Evolutionary conservation across 1,140 invertebrate species (phyloP).

Genomic region (Cepaea nemoralis): DNA sequence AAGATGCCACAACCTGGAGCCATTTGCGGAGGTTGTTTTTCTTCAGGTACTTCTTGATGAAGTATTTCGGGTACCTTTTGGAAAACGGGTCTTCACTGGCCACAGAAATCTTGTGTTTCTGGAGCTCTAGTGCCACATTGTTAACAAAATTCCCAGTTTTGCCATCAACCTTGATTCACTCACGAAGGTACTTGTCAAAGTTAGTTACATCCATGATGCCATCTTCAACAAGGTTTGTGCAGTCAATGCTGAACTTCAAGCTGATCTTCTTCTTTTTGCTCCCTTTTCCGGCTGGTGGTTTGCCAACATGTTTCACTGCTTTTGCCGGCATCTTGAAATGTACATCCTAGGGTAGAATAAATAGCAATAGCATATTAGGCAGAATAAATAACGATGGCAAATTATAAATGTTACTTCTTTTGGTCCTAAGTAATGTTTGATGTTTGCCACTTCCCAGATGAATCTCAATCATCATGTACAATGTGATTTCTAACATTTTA

Average conservation of each 20-base stretch:
- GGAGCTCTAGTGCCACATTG: slow-evolving; percentile 88
- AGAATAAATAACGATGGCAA: no score
- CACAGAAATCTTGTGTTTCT: slow-evolving; percentile 93
- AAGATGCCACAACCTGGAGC: slow-evolving; percentile 96
- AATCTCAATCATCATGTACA: no score
- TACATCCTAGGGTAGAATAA: no score
- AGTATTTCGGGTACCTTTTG: slow-evolving; percentile 98
- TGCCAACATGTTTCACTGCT: slow-evolving; percentile 38
- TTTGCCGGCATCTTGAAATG: not conserved
- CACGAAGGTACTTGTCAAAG: slow-evolving; percentile 91
- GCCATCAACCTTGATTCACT: slow-evolving; percentile 94
- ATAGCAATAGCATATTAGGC: no score
- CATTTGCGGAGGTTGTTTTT: slow-evolving; percentile 99
- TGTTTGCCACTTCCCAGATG: no score
- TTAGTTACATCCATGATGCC: no score
- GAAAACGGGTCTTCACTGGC: slow-evolving; percentile 93
- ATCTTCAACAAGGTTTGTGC: no score
- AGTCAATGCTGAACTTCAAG: no score
- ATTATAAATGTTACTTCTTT: no score
- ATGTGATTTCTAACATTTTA: no score
- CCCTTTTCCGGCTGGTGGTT: slow-evolving; percentile 75
- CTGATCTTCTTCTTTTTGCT: no score
- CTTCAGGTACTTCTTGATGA: slow-evolving; percentile 99
- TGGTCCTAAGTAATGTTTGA: no score
- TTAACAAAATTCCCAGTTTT: slow-evolving; percentile 93